A percentile compares a stretch with the other conserved stretches of the same genome.
phyloP scores from a whole-genome alignment of 2,113 vertebrate species.

The Oophaga pumilio region DNA sequence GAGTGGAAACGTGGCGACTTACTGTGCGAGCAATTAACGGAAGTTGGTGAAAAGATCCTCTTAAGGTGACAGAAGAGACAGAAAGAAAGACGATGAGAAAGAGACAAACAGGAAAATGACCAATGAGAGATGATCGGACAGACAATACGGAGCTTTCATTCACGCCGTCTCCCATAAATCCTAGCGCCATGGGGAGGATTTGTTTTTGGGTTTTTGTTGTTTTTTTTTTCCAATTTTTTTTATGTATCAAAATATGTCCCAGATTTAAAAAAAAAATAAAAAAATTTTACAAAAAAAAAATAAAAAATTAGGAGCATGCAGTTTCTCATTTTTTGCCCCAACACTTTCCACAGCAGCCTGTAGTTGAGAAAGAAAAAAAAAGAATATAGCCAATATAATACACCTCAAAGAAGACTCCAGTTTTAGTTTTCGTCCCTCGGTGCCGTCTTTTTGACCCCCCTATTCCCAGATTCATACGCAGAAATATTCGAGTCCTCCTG shows the following conservation, averaged over 20 bases:
- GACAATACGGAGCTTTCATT: background rate
- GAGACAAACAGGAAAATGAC: conserved; percentile 51
- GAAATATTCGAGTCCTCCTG: background rate
- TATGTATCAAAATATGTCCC: background rate
- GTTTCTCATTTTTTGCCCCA: conserved; percentile 38
- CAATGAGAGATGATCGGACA: conserved; percentile 20
- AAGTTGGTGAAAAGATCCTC: conserved; percentile 82
- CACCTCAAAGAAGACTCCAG: background rate
- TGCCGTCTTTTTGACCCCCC: background rate
- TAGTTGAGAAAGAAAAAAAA: conserved; percentile 14
- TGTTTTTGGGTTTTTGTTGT: background rate
- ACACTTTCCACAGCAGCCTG: conserved; percentile 53
- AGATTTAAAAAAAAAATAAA: background rate
- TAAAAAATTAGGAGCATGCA: background rate
- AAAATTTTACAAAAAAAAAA: background rate
- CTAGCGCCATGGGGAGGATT: background rate
- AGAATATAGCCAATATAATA: background rate
- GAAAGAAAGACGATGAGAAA: conserved; percentile 66
- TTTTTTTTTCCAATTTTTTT: background rate
- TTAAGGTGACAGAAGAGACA: conserved; percentile 76
- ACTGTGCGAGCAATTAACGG: conserved; percentile 81
- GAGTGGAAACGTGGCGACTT: conserved; percentile 73
- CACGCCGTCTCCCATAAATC: background rate
- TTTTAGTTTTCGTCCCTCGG: background rate
- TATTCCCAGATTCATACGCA: background rate